A percentile compares a stretch with the other conserved stretches of the same genome.
These are phyloP conservation scores for Rhagium mordax DNA, from an alignment of 2,888 invertebrate species.

Conservation along the genomic window DNA sequence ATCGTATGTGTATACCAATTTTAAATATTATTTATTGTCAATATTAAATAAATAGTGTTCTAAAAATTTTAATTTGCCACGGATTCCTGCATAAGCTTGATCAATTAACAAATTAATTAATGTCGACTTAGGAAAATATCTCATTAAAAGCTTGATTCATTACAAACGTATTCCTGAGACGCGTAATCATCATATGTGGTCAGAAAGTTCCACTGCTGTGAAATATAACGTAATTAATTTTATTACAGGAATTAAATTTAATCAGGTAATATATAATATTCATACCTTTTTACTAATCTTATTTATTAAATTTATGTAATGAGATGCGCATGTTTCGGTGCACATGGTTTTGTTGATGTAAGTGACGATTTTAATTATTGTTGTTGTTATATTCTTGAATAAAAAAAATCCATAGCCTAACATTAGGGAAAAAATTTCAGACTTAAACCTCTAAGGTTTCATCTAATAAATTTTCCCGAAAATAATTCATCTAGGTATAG, in stretches of 20 bases:
- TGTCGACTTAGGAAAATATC: not conserved
- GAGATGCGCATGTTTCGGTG: not conserved
- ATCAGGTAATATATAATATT: not conserved
- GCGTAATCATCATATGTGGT: not conserved
- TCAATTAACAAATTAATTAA: not conserved
- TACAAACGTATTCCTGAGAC: not conserved
- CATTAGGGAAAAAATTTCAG: too few relatives aligned
- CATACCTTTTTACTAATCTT: not conserved
- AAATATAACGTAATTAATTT: constrained; percentile 13
- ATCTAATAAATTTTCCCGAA: too few relatives aligned
- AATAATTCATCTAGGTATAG: too few relatives aligned
- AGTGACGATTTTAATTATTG: too few relatives aligned
- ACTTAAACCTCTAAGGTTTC: too few relatives aligned
- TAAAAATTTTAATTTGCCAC: not conserved
- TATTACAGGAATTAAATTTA: constrained; percentile 9
- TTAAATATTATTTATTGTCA: not conserved
- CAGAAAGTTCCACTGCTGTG: not conserved
- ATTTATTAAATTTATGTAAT: not conserved
- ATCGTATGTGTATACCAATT: too few relatives aligned
- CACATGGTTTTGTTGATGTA: not conserved
- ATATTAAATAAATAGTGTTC: not conserved
- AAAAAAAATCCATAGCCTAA: too few relatives aligned
- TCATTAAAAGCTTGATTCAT: constrained; percentile 3
- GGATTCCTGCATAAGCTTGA: not conserved
- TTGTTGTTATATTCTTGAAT: too few relatives aligned